Evolutionary conservation across 2,888 invertebrate genomes (phyloP).

Genomic region (Limnephilus rhombicus): DNA sequence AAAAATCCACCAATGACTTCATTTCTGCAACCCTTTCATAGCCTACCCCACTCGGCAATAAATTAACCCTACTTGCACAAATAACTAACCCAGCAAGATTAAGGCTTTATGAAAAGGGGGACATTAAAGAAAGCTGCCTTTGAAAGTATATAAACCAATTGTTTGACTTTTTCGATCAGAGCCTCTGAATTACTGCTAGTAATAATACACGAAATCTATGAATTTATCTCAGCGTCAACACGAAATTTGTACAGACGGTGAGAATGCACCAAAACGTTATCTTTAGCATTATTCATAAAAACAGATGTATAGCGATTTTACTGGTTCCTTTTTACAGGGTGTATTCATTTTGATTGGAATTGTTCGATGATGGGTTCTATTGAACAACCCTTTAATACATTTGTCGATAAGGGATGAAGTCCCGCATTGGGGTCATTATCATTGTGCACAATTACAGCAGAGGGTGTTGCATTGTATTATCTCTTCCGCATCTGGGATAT

Average conservation of each 20-base stretch:
- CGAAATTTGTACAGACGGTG: background rate
- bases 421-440: slow-evolving; percentile 28
- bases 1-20: slow-evolving; percentile 56
- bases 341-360: background rate
- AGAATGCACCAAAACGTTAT: background rate
- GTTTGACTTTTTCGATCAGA: background rate
- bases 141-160: background rate
- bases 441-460: slow-evolving; percentile 45
- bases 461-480: slow-evolving; percentile 50
- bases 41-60: slow-evolving; percentile 40
- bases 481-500: slow-evolving; percentile 55
- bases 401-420: slow-evolving; percentile 24
- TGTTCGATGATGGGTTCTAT: background rate
- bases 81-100: background rate
- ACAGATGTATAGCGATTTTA: background rate
- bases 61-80: background rate
- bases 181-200: background rate
- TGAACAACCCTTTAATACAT: background rate
- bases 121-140: background rate
- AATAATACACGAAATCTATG: background rate
- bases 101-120: background rate
- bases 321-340: background rate
- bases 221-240: background rate
- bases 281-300: background rate
- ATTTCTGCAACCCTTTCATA: slow-evolving; percentile 44